Conservation (phyloP, 2,797 vertebrate genomes). For the Dicrostonyx torquatus region DNA sequence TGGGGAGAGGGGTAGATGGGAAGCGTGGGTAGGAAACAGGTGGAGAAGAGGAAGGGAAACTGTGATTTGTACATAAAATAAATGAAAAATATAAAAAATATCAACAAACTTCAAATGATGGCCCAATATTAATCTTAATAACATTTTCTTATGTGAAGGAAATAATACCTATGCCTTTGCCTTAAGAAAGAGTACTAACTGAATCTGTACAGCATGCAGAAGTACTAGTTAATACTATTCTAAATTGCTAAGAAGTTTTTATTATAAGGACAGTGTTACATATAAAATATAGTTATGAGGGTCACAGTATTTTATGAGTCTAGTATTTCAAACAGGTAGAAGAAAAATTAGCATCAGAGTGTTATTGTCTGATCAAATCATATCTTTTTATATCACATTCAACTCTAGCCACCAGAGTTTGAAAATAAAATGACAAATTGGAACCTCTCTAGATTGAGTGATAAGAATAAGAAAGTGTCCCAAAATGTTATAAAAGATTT, state of each 20-base stretch:
- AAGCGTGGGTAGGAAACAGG: not conserved
- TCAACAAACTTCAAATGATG: not conserved
- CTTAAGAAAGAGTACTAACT: not conserved
- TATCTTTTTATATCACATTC: constrained; percentile 9
- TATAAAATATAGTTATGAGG: not conserved
- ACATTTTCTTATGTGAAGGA: not conserved
- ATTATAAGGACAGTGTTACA: not conserved
- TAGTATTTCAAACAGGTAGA: not conserved
- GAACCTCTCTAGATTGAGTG: not conserved
- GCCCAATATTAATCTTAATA: not conserved
- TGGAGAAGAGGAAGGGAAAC: not conserved
- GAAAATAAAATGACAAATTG: constrained; percentile 41
- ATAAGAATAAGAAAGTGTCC: constrained; percentile 44
- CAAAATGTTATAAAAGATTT: constrained; percentile 24
- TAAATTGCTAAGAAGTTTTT: not conserved
- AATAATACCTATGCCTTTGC: not conserved
- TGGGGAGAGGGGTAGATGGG: not conserved
- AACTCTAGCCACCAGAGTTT: not conserved
- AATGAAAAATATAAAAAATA: not conserved
- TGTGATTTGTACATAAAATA: not conserved
- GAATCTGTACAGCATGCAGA: not conserved
- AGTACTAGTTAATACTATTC: not conserved
- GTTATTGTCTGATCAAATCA: not conserved
- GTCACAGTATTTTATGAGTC: not conserved
- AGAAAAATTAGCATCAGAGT: not conserved